A percentile compares a stretch with the other conserved stretches of the same genome.
Conservation (phyloP, 2,888 invertebrate genomes). For the Drosophila austrosaltans region DNA sequence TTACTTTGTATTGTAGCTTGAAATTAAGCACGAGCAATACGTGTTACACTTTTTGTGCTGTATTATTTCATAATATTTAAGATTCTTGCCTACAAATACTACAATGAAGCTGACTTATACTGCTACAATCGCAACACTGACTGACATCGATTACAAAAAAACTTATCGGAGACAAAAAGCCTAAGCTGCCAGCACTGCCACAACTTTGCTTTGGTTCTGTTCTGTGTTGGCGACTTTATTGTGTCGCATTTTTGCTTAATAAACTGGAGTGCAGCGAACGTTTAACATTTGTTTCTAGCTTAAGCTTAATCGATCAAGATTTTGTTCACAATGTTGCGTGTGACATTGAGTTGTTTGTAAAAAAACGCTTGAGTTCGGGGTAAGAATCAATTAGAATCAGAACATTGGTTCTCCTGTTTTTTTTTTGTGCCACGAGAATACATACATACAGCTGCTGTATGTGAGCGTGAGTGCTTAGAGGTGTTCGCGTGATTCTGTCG, state of each 20-base stretch:
- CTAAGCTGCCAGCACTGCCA: not conserved
- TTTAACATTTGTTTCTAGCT: slow-evolving; percentile 72
- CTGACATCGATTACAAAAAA: no score
- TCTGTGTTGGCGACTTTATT: slow-evolving; percentile 50
- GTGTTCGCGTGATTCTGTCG: slow-evolving; percentile 30
- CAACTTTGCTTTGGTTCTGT: not conserved
- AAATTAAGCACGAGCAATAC: no score
- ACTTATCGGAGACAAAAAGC: no score
- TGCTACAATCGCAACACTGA: no score
- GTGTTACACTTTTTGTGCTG: no score
- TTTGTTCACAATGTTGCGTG: slow-evolving; percentile 83
- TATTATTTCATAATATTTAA: no score
- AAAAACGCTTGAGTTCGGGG: slow-evolving; percentile 80
- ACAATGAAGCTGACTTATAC: no score
- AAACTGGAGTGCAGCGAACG: slow-evolving; percentile 71
- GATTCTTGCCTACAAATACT: no score
- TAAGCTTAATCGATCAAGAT: slow-evolving; percentile 82
- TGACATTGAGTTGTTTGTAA: slow-evolving; percentile 82
- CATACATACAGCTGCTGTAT: slow-evolving; percentile 41
- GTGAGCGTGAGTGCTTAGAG: slow-evolving; percentile 26
- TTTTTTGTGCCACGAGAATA: slow-evolving; percentile 42
- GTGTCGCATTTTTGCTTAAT: slow-evolving; percentile 64
- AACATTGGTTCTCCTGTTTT: slow-evolving; percentile 11
- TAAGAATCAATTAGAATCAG: slow-evolving; percentile 70
- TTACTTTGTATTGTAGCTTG: no score